Evolutionary conservation across 2,797 vertebrate species (phyloP).

Genomic region (Alfaro cultratus): DNA sequence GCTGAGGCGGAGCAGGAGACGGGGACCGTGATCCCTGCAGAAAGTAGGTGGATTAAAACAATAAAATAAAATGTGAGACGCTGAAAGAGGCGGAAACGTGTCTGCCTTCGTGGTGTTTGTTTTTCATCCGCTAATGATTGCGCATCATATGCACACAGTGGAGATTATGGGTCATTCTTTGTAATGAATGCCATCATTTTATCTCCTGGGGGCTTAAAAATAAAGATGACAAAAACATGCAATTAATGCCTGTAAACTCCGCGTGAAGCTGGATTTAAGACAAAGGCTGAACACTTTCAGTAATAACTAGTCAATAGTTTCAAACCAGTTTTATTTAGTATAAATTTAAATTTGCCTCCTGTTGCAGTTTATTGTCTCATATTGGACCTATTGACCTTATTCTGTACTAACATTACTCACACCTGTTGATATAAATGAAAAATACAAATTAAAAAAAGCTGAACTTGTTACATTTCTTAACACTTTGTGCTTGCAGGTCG

Average conservation of each 20-base stretch:
- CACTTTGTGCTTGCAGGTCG: constrained; percentile 79
- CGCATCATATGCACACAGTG: not conserved
- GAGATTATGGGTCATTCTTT: not conserved
- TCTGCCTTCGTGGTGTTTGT: not conserved
- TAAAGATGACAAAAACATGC: not conserved
- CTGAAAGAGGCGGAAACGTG: not conserved
- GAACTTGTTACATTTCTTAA: not conserved
- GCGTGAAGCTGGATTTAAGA: not conserved
- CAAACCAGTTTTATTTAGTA: not conserved
- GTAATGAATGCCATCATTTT: not conserved
- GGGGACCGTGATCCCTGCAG: constrained; percentile 88
- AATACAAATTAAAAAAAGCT: not conserved
- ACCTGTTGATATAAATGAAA: not conserved
- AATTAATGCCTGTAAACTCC: not conserved
- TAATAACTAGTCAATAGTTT: not conserved
- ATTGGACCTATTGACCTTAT: not conserved
- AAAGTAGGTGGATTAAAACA: constrained; percentile 81
- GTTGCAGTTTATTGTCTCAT: no score
- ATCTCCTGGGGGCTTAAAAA: not conserved
- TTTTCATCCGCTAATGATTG: not conserved
- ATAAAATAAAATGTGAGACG: not conserved
- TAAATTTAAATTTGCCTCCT: not conserved
- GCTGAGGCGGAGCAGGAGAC: constrained; percentile 79
- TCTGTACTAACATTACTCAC: not conserved
- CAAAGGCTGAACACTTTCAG: not conserved